Evolutionary conservation across 2,888 invertebrate genomes (phyloP).

Genomic region (Cosmopolites sordidus): DNA sequence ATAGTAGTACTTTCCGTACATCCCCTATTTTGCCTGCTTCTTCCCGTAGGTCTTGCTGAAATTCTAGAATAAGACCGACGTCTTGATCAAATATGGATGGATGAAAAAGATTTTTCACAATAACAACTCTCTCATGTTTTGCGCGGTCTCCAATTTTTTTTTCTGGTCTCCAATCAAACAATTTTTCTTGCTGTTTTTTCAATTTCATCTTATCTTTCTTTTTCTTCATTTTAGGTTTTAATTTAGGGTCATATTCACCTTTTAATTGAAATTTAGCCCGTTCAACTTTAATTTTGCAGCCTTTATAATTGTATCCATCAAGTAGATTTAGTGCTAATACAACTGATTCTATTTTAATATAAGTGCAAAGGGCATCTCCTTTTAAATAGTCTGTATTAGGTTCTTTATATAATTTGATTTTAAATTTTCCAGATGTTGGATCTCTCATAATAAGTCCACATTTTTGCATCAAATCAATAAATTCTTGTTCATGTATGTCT

Average conservation of each 20-base stretch:
- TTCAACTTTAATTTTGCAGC: slow-evolving; percentile 81
- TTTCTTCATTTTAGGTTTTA: slow-evolving; percentile 86
- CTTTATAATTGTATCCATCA: slow-evolving; percentile 80
- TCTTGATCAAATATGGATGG: slow-evolving; percentile 86
- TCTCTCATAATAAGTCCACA: slow-evolving; percentile 87
- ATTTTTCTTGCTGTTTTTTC: slow-evolving; percentile 86
- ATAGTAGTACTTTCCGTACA: slow-evolving; percentile 85
- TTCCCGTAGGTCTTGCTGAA: slow-evolving; percentile 84
- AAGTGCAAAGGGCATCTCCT: slow-evolving; percentile 95
- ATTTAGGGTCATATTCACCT: slow-evolving; percentile 86
- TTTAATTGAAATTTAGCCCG: slow-evolving; percentile 92
- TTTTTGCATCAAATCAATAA: slow-evolving; percentile 90
- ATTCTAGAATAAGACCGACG: slow-evolving; percentile 82
- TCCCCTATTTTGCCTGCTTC: slow-evolving; percentile 89
- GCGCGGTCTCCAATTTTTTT: slow-evolving; percentile 79
- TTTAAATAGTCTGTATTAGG: slow-evolving; percentile 74
- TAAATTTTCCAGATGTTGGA: slow-evolving; percentile 33
- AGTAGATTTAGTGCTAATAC: slow-evolving; percentile 85
- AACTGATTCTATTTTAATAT: slow-evolving; percentile 93
- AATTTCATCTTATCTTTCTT: slow-evolving; percentile 87
- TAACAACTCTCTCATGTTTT: slow-evolving; percentile 86
- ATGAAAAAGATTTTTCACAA: slow-evolving; percentile 90
- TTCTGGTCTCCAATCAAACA: slow-evolving; percentile 97
- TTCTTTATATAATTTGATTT: slow-evolving; percentile 75
- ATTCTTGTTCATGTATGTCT: slow-evolving; percentile 70